Evolutionary conservation across 2,113 vertebrate species (phyloP).

Genomic region (Cathartes aura): DNA sequence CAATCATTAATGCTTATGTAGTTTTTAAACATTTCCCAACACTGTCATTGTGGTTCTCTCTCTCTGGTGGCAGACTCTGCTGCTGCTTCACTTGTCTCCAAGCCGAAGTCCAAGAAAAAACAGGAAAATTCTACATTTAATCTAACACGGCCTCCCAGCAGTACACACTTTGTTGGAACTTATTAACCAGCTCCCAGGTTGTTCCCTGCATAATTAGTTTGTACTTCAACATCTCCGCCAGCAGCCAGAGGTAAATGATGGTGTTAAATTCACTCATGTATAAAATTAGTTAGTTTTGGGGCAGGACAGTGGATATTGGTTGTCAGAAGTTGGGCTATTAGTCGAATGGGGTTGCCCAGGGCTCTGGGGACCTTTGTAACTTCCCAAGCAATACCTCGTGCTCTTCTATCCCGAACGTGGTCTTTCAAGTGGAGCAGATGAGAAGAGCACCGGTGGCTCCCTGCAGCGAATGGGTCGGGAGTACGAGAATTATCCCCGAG

Average conservation of each 20-base stretch:
- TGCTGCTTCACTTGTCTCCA: not conserved
- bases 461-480: not conserved
- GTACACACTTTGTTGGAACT: not conserved
- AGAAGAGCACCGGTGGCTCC: not conserved
- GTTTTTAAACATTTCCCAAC: not conserved
- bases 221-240: slow-evolving; percentile 23
- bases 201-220: slow-evolving; percentile 35
- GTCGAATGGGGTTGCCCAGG: not conserved
- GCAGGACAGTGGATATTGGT: slow-evolving; percentile 18
- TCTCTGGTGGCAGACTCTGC: not conserved
- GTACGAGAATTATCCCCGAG: not conserved
- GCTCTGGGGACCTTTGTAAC: not conserved
- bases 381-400: not conserved
- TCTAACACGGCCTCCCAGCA: not conserved
- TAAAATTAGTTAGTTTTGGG: slow-evolving; percentile 51
- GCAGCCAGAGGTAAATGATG: slow-evolving; percentile 16
- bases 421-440: not conserved
- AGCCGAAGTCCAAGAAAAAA: not conserved
- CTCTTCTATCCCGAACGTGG: not conserved
- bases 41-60: not conserved
- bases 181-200: slow-evolving; percentile 38
- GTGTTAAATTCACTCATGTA: not conserved
- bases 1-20: not conserved
- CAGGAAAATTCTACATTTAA: not conserved
- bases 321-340: slow-evolving; percentile 19